These are phyloP conservation scores for Scylla paramamosain DNA, from an alignment of 1,140 invertebrate genomes.

Conservation along the genomic window DNA sequence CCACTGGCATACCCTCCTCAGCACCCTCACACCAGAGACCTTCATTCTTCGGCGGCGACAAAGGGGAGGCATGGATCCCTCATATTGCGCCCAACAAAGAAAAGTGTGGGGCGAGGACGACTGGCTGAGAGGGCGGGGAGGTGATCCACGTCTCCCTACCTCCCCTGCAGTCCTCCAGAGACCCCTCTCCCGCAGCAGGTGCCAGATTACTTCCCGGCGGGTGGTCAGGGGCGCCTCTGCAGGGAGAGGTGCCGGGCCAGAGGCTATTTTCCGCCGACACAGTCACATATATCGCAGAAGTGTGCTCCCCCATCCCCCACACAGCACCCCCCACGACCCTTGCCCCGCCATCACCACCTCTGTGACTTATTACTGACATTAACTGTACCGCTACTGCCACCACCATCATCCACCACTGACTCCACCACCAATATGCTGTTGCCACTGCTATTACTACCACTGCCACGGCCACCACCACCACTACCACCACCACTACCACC, in stretches of 20 bases:
- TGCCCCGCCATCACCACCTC: neutral
- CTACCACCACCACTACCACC: neutral
- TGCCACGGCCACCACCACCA: neutral
- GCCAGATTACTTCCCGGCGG: constrained; percentile 9
- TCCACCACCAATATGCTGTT: too few relatives aligned
- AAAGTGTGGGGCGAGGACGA: neutral
- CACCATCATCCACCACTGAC: too few relatives aligned
- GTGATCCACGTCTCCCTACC: neutral
- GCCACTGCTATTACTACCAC: too few relatives aligned
- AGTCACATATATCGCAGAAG: neutral
- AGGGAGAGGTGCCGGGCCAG: neutral
- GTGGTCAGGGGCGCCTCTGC: neutral
- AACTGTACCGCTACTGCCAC: neutral
- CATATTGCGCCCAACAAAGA: neutral
- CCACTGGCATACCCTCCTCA: neutral
- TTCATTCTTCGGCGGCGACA: neutral
- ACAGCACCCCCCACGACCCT: neutral
- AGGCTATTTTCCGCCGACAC: constrained; percentile 18
- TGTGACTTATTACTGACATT: neutral
- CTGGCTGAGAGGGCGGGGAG: neutral
- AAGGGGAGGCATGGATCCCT: neutral
- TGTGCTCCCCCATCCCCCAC: neutral
- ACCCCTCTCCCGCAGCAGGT: neutral
- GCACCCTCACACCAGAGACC: neutral
- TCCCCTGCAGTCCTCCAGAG: neutral